These are phyloP conservation scores for Psophia crepitans DNA, from an alignment of 2,113 vertebrate species.

Conservation along the genomic window DNA sequence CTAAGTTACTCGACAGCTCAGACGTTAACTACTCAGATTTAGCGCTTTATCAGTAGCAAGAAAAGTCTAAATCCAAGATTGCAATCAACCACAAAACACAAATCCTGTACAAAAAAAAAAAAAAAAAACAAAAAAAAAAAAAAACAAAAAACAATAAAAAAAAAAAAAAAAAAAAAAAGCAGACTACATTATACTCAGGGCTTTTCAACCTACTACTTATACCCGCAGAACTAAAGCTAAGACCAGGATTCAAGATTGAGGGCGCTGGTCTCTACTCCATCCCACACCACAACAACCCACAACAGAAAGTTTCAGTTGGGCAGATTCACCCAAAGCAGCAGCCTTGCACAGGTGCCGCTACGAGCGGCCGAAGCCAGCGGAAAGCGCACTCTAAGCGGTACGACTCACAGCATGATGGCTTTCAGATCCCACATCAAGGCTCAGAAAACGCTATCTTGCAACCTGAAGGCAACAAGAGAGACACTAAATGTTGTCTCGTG, in stretches of 20 bases:
- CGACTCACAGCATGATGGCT: neutral
- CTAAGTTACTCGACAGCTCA: neutral
- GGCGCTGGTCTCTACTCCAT: neutral
- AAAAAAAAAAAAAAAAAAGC: neutral
- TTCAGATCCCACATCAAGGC: neutral
- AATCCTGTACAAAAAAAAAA: neutral
- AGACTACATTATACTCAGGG: neutral
- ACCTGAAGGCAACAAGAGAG: neutral
- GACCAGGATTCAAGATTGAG: neutral
- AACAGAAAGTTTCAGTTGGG: slow-evolving; percentile 15
- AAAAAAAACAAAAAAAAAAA: neutral
- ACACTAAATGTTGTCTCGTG: neutral
- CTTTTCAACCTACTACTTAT: neutral
- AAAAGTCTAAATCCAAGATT: neutral
- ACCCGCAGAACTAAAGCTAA: neutral
- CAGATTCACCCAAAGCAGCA: neutral
- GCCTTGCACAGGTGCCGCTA: slow-evolving; percentile 20
- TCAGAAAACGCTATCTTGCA: neutral
- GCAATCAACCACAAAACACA: neutral
- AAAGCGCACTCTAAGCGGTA: neutral
- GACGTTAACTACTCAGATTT: neutral
- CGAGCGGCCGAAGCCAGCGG: neutral
- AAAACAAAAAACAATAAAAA: too few species aligned
- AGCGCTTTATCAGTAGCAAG: neutral
- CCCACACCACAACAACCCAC: neutral